phyloP scores from a whole-genome alignment of 1,140 invertebrate genomes.

The Heliconius congener region DNA sequence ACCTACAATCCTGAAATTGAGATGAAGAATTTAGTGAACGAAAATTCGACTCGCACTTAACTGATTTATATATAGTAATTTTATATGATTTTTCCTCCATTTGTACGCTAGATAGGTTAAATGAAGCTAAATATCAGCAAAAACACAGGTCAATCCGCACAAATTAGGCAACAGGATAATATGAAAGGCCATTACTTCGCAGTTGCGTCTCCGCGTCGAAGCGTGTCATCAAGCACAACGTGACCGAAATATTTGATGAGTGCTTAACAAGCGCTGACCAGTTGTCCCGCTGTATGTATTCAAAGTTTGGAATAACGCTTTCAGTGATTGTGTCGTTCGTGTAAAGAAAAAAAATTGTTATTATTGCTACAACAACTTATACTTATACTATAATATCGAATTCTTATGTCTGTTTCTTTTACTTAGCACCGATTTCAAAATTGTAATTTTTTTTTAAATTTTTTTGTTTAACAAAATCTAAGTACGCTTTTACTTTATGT shows the following conservation, averaged over 20 bases:
- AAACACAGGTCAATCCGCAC: conserved; percentile 1
- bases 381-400: too few species aligned
- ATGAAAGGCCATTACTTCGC: conserved; percentile 32
- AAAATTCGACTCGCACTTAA: too few species aligned
- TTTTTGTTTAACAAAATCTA: too few species aligned
- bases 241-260: conserved; percentile 31
- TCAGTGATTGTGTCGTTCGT: not conserved
- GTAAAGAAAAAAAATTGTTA: not conserved
- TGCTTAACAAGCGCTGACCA: conserved; percentile 18
- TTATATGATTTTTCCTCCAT: not conserved
- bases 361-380: not conserved
- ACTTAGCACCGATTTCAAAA: too few species aligned
- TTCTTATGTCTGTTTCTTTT: too few species aligned
- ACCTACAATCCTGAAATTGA: too few species aligned
- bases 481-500: too few species aligned
- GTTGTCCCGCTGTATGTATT: conserved; percentile 3
- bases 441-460: too few species aligned
- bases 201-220: conserved; percentile 29
- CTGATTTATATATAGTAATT: too few species aligned
- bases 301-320: not conserved
- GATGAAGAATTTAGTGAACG: too few species aligned
- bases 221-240: conserved; percentile 29
- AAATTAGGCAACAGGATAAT: conserved; percentile 23
- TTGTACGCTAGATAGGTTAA: not conserved
- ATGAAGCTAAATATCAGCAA: not conserved